Conservation (phyloP, 2,888 invertebrate genomes). For the Ochlodes sylvanus region DNA sequence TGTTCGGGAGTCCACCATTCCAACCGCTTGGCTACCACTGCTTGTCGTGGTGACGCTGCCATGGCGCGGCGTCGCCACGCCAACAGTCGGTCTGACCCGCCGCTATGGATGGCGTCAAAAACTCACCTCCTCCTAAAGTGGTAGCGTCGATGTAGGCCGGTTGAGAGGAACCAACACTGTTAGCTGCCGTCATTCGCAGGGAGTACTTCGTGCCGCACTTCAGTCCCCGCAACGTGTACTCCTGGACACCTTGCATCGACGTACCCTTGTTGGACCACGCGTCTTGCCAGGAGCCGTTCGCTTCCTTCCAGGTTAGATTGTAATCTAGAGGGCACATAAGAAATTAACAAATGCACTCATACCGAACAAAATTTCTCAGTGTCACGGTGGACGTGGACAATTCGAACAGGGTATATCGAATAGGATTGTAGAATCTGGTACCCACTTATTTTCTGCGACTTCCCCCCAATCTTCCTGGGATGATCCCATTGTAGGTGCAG, state of each 20-base stretch:
- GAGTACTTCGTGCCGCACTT: conserved; percentile 94
- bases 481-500: conserved; percentile 87
- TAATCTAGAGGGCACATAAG: conserved; percentile 61
- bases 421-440: conserved; percentile 31
- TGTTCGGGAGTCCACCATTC: too few relatives aligned
- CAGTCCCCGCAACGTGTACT: conserved; percentile 88
- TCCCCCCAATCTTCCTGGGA: conserved; percentile 59
- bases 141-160: conserved; percentile 86
- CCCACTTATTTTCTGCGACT: conserved; percentile 71
- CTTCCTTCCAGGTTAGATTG: conserved; percentile 79
- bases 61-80: too few relatives aligned
- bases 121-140: conserved; percentile 84
- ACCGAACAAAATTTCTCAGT: too few relatives aligned
- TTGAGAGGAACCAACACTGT: conserved; percentile 91
- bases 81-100: too few relatives aligned
- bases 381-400: too few relatives aligned
- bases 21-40: too few relatives aligned
- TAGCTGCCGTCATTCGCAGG: conserved; percentile 91
- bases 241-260: conserved; percentile 79
- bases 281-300: conserved; percentile 80
- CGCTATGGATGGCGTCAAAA: too few relatives aligned
- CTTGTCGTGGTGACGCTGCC: too few relatives aligned
- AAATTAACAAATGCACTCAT: too few relatives aligned
- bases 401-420: too few relatives aligned
- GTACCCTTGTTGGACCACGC: conserved; percentile 88